These are phyloP conservation scores for Epizoanthus stellaris DNA, from an alignment of 92 coral and sea anemone genomes.

Conservation along the genomic window DNA sequence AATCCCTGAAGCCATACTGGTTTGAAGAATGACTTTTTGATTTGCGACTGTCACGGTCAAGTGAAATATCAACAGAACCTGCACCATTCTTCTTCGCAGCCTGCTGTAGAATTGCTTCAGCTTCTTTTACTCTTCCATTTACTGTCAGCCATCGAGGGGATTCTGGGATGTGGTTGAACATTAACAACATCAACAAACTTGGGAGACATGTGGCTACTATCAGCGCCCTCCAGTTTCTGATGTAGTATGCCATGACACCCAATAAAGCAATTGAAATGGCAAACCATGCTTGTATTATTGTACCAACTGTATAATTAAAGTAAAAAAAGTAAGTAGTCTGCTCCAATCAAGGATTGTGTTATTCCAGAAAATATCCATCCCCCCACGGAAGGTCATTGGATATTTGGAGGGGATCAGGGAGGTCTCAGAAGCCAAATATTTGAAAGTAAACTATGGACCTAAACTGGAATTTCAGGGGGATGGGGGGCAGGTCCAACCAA, in stretches of 20 bases:
- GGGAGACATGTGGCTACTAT: slow-evolving; percentile 71
- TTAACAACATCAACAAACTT: slow-evolving; percentile 62
- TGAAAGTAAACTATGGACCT: too few species aligned
- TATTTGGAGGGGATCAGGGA: too few species aligned
- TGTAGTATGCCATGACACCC: slow-evolving; percentile 76
- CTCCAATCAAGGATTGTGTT: too few species aligned
- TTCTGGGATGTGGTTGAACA: slow-evolving; percentile 70
- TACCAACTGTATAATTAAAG: slow-evolving; percentile 53
- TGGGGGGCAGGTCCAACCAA: too few species aligned
- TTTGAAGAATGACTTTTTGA: slow-evolving; percentile 4
- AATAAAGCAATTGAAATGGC: slow-evolving; percentile 66
- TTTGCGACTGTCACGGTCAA: slow-evolving; percentile 1
- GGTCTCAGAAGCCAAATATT: too few species aligned
- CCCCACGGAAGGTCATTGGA: too few species aligned
- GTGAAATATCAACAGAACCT: slow-evolving; percentile 29
- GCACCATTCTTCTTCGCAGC: slow-evolving; percentile 73
- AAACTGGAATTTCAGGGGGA: too few species aligned
- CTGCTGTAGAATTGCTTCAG: slow-evolving; percentile 74
- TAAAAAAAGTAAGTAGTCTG: not conserved
- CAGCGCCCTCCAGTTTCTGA: slow-evolving; percentile 79
- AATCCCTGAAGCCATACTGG: slow-evolving; percentile 67
- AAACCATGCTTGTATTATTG: slow-evolving; percentile 71
- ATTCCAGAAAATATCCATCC: too few species aligned
- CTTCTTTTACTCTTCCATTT: slow-evolving; percentile 76
- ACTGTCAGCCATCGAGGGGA: slow-evolving; percentile 93